Conservation (phyloP, 2,113 vertebrate genomes). For the Pygoscelis adeliae region DNA sequence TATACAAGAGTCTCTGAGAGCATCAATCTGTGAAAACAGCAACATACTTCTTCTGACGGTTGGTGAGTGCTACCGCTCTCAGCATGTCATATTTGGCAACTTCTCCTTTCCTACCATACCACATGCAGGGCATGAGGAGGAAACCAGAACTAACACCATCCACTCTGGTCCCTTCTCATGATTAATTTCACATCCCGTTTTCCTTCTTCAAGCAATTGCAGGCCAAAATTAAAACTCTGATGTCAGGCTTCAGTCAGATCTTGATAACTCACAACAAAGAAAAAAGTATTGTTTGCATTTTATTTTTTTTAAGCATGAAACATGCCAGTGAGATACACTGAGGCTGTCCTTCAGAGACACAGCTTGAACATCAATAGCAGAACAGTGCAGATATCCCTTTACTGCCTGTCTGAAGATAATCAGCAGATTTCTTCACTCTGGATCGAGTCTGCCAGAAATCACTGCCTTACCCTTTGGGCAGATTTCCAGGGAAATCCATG, state of each 20-base stretch:
- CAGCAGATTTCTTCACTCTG: background rate
- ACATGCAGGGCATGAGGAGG: background rate
- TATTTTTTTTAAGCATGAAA: background rate
- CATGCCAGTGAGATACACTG: background rate
- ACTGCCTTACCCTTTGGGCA: background rate
- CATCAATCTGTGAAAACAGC: background rate
- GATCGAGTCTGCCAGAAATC: background rate
- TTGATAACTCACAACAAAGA: background rate
- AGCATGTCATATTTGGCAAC: background rate
- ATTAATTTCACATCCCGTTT: background rate
- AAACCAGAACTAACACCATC: background rate
- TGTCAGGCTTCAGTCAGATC: background rate
- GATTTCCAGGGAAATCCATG: background rate
- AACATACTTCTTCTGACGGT: background rate
- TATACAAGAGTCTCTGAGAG: background rate
- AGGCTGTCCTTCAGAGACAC: background rate
- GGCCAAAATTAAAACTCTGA: background rate
- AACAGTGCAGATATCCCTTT: background rate
- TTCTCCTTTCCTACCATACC: background rate
- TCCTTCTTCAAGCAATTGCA: background rate
- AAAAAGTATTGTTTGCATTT: background rate
- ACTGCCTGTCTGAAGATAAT: background rate
- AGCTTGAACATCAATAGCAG: background rate
- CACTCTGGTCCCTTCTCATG: background rate
- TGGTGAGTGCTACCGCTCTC: background rate